phyloP scores from a whole-genome alignment of 2,113 vertebrate genomes.

The Paratilapia polleni region DNA sequence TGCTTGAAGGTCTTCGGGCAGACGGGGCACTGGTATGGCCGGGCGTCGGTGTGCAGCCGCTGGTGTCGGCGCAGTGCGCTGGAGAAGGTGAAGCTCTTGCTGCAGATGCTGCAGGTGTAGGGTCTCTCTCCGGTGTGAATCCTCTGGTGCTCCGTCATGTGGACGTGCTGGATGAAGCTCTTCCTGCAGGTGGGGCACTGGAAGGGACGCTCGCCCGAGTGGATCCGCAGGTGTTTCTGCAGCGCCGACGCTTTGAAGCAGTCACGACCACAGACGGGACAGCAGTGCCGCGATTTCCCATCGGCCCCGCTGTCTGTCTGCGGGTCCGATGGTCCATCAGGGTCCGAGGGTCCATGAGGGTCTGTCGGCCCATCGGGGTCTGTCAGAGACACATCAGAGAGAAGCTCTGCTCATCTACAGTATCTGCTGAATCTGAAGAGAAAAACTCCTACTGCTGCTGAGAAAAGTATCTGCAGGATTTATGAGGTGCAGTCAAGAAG shows the following conservation, averaged over 20 bases:
- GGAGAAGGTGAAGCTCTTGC: constrained; percentile 69
- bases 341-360: not conserved
- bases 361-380: not conserved
- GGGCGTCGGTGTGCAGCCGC: constrained; percentile 54
- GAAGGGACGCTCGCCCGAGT: constrained; percentile 67
- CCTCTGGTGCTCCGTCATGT: constrained; percentile 70
- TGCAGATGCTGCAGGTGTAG: constrained; percentile 52
- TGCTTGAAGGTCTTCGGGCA: constrained; percentile 65
- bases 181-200: constrained; percentile 64
- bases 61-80: constrained; percentile 65
- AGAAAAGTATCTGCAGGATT: not conserved
- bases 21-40: constrained; percentile 50
- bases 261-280: constrained; percentile 60
- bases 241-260: constrained; percentile 67
- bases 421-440: not conserved
- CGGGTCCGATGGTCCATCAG: not conserved
- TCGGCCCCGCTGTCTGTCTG: not conserved
- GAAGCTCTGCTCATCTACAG: too few species aligned
- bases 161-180: constrained; percentile 67
- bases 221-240: constrained; percentile 68
- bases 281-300: constrained; percentile 25
- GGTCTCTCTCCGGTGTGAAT: constrained; percentile 68
- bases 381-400: not conserved
- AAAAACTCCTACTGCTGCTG: not conserved
- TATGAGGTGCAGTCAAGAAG: not conserved